These are phyloP conservation scores for Lepisosteus osseus DNA, from an alignment of 2,113 vertebrate species.

Conservation along the genomic window DNA sequence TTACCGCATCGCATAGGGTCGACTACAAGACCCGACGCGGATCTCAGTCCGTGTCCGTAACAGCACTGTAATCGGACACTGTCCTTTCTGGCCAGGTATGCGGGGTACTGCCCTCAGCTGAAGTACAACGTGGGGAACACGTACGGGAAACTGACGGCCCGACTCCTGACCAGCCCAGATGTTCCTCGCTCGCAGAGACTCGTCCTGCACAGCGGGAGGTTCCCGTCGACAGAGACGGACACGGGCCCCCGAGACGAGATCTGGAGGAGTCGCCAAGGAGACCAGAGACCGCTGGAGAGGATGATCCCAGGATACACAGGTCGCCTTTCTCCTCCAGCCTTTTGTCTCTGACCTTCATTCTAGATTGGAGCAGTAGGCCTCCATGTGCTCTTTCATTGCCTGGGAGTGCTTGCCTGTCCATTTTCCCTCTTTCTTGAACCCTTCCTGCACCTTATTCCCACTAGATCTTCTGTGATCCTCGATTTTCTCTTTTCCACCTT, in stretches of 20 bases:
- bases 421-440: too few relatives aligned
- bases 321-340: conserved; percentile 21
- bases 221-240: conserved; percentile 20
- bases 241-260: conserved; percentile 1
- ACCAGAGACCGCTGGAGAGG: conserved; percentile 37
- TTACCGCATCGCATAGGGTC: too few relatives aligned
- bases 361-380: too few relatives aligned
- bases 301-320: conserved; percentile 75
- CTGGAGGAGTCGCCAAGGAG: conserved; percentile 25
- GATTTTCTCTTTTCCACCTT: too few relatives aligned
- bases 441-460: background rate
- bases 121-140: conserved; percentile 62
- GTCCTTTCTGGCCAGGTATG: conserved; percentile 48
- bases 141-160: conserved; percentile 58
- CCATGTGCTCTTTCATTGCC: too few relatives aligned
- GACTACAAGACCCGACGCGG: too few relatives aligned
- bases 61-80: too few relatives aligned
- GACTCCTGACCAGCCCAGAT: conserved; percentile 54
- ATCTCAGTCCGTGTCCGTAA: too few relatives aligned
- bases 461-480: background rate
- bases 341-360: background rate
- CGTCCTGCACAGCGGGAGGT: conserved; percentile 41
- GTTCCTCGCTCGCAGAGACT: conserved; percentile 43
- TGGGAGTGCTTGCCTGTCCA: too few relatives aligned
- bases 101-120: conserved; percentile 71